phyloP scores from a whole-genome alignment of 2,888 invertebrate species.

The Galeopsomyia nigrocyanea region DNA sequence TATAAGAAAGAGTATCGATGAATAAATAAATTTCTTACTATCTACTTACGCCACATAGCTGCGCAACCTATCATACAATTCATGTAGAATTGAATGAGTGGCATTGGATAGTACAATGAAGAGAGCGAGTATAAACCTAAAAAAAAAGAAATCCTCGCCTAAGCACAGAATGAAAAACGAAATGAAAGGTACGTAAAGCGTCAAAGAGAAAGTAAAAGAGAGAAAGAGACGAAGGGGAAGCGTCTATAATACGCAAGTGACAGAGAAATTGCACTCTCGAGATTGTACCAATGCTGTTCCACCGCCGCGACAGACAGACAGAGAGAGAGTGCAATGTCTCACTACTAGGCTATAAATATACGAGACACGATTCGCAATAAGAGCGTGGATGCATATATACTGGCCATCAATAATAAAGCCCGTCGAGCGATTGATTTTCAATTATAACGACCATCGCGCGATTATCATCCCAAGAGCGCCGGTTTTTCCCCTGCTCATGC shows the following conservation, averaged over 20 bases:
- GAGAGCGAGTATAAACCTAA: constrained; percentile 5
- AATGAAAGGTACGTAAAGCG: not conserved
- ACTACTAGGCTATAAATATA: constrained; percentile 27
- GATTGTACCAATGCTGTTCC: constrained; percentile 5
- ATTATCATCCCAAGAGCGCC: not conserved
- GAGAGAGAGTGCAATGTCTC: not conserved
- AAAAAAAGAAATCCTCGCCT: constrained; percentile 10
- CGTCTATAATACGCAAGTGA: not conserved
- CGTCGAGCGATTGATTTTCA: constrained; percentile 33
- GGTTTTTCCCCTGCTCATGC: too few relatives aligned
- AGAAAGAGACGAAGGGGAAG: not conserved
- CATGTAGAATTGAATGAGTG: too few relatives aligned
- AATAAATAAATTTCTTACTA: too few relatives aligned
- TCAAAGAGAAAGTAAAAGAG: constrained; percentile 8
- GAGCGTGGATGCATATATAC: not conserved
- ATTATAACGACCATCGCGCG: constrained; percentile 7
- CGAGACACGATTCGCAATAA: not conserved
- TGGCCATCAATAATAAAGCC: constrained; percentile 26
- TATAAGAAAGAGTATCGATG: too few relatives aligned
- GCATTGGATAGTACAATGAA: not conserved
- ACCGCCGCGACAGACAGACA: too few relatives aligned
- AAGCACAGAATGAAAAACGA: constrained; percentile 22
- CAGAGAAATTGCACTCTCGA: constrained; percentile 20
- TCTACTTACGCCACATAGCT: too few relatives aligned
- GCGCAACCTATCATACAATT: too few relatives aligned